Evolutionary conservation across 2,797 vertebrate species (phyloP), one percentile per base, ranked within the genome.

Genomic region (Poeciliopsis paucimaculata): DNA sequence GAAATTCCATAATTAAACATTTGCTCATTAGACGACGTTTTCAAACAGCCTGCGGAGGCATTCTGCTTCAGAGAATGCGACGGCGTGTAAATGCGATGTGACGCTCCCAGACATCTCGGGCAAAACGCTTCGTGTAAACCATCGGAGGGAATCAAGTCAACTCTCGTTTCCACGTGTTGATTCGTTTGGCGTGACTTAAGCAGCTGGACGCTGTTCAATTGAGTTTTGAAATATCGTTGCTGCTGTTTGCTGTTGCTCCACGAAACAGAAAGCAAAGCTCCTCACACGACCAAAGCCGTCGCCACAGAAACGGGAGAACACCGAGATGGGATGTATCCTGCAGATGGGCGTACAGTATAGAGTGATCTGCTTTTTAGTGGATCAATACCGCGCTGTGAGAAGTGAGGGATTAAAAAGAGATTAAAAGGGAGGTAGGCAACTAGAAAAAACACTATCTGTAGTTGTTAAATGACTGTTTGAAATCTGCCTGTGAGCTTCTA

Each of bases 341-440:
- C 31, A 36, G 60, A 34, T 68, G 64, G 64, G 36, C 20, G 9
- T 70, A 70, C 66, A 41, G 39, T 43, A 43, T 72, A 46, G 60
- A 75, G 62, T 75, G 31, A 80, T 89, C 82, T 78, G 46, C 84
- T 84, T 80, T 51, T 76, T 36, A 53, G 55, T 43, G 76, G 76
- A 89, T 91, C 85, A 45, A 92, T 89, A 86, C 34, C 51, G 60
- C 51, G 72, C 84, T 82, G 77, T 77, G 81, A 84, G 80, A 75
- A 75, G 73, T n/a, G 73, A 81, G 79, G 79, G 83, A 78, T 77
- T 79, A 73, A 23, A 60, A 31, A 60, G 12, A 31, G 9, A 55
- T 39, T 2, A 45, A 57, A 28, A 31, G 16, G n/a, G 12, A 45
- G 39, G 31, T 26, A n/a, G 47, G 70, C 64, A 68, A 53, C 71